Percentiles rank a stretch among this genome's conserved stretches.
Conservation (phyloP, 53 echinoderm and acorn worm species). For the Zoroaster sp. region DNA sequence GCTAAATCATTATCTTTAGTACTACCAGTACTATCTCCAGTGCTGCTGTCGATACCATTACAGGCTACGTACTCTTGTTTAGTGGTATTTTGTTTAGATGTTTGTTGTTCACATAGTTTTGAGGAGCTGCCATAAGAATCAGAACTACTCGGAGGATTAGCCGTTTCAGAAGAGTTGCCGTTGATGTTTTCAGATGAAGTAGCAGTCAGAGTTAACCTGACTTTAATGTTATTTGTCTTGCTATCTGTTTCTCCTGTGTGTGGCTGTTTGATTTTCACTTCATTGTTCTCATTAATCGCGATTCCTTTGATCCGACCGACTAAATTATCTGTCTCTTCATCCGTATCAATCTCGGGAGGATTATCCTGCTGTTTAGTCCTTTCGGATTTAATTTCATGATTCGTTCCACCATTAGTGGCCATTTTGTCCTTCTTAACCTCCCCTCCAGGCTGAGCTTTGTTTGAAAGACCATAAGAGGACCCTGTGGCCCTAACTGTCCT, state of each 20-base stretch:
- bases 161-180: background rate
- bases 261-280: too few species aligned
- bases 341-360: slow-evolving; percentile 22
- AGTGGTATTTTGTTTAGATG: background rate
- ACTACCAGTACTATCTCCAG: slow-evolving; percentile 30
- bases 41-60: slow-evolving; percentile 34
- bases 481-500: slow-evolving; percentile 34
- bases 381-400: background rate
- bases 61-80: background rate
- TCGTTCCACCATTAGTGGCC: background rate
- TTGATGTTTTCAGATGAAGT: slow-evolving; percentile 5
- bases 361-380: slow-evolving; percentile 3
- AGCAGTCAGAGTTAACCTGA: background rate
- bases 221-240: background rate
- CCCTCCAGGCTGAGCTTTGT: slow-evolving; percentile 7
- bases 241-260: too few species aligned
- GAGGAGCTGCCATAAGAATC: background rate
- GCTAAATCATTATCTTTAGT: slow-evolving; percentile 14
- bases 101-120: background rate
- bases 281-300: background rate
- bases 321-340: slow-evolving; percentile 35
- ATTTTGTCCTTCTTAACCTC: slow-evolving; percentile 17
- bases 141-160: background rate
- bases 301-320: slow-evolving; percentile 7
- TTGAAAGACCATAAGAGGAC: slow-evolving; percentile 31